Percentiles rank a stretch among this genome's conserved stretches.
phyloP scores from a whole-genome alignment of 2,888 invertebrate genomes.

The Macroteleia sp. region DNA sequence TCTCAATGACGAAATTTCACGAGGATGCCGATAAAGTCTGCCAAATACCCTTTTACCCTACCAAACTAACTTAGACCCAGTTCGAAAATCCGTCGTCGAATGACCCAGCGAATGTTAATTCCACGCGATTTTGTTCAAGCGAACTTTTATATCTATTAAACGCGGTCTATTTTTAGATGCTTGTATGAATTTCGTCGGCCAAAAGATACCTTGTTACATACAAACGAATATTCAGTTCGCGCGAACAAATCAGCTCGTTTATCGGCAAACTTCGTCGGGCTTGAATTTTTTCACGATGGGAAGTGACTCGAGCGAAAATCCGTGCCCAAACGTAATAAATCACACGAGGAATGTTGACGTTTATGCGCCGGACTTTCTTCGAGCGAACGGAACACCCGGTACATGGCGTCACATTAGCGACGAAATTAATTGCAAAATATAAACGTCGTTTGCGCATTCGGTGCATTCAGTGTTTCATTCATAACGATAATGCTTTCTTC shows the following conservation, averaged over 20 bases:
- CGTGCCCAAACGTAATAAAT: no score
- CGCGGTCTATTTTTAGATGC: no score
- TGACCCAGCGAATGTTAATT: constrained; percentile 4
- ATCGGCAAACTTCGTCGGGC: no score
- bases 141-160: no score
- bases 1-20: neutral
- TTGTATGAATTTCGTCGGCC: no score
- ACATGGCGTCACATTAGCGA: constrained; percentile 14
- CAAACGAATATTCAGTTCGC: no score
- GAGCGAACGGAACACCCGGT: constrained; percentile 15
- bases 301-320: no score
- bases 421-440: constrained; percentile 32
- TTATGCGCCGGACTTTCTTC: no score
- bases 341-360: no score
- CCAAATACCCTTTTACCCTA: neutral
- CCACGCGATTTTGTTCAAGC: neutral
- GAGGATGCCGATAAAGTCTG: neutral
- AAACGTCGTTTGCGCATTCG: constrained; percentile 15
- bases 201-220: no score
- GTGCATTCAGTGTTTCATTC: neutral
- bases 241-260: no score
- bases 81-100: neutral
- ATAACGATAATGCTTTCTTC: constrained; percentile 17
- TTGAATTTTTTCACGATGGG: no score
- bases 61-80: neutral